Evolutionary conservation across 2,888 invertebrate genomes (phyloP).

Genomic region (Micoletzkya japonica): DNA sequence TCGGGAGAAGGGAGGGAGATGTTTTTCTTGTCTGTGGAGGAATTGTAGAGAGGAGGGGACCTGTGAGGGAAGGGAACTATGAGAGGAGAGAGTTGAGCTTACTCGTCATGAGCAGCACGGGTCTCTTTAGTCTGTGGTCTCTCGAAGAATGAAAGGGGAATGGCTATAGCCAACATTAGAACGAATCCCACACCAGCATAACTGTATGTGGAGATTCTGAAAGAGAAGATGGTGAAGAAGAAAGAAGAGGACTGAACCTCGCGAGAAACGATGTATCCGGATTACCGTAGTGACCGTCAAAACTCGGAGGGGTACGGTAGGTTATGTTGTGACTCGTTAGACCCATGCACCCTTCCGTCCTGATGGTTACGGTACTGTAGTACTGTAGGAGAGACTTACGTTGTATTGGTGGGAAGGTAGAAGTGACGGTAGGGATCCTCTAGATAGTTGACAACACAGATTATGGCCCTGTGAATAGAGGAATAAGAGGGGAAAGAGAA

Average conservation of each 20-base stretch:
- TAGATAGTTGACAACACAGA: constrained; percentile 45
- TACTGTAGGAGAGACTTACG: constrained; percentile 26
- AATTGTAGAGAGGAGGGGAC: too few relatives aligned
- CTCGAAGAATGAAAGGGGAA: constrained; percentile 42
- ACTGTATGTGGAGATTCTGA: constrained; percentile 53
- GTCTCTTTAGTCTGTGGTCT: constrained; percentile 34
- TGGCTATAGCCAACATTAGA: constrained; percentile 48
- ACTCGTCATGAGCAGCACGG: too few relatives aligned
- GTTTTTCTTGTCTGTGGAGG: too few relatives aligned
- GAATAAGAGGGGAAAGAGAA: constrained; percentile 15
- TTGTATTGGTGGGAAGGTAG: constrained; percentile 47
- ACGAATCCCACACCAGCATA: constrained; percentile 52
- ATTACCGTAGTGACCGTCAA: constrained; percentile 48
- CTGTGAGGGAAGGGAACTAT: too few relatives aligned
- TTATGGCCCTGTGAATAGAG: constrained; percentile 27
- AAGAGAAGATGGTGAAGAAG: background rate
- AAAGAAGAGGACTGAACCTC: constrained; percentile 25
- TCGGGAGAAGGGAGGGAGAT: too few relatives aligned
- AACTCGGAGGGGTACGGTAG: constrained; percentile 32
- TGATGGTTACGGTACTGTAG: background rate
- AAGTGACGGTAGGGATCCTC: constrained; percentile 46
- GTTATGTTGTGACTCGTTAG: constrained; percentile 34
- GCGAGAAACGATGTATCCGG: constrained; percentile 41
- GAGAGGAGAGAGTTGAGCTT: too few relatives aligned
- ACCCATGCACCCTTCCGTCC: constrained; percentile 27